These are phyloP conservation scores for Micromesistius poutassou DNA, from an alignment of 2,797 vertebrate species.

Conservation along the genomic window DNA sequence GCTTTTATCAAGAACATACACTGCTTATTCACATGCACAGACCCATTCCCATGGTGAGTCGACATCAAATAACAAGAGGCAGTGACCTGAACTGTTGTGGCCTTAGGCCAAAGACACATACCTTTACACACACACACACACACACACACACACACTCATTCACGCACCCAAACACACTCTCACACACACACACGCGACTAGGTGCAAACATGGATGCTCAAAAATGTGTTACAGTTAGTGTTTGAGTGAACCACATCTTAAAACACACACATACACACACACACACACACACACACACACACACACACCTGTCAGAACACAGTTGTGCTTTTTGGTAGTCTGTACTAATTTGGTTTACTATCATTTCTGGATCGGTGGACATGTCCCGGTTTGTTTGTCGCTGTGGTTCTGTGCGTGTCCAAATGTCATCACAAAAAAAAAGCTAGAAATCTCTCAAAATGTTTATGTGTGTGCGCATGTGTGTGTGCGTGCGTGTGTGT, in stretches of 20 bases:
- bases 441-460: neutral
- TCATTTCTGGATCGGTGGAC: conserved; percentile 68
- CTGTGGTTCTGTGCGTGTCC: conserved; percentile 31
- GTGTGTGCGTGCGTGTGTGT: neutral
- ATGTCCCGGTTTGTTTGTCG: conserved; percentile 52
- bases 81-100: conserved; percentile 65
- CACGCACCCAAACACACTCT: conserved; percentile 3
- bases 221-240: neutral
- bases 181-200: neutral
- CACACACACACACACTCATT: conserved; percentile 23
- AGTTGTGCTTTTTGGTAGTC: conserved; percentile 56
- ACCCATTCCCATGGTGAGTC: conserved; percentile 30
- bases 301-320: conserved; percentile 55
- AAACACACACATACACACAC: neutral
- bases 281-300: conserved; percentile 2
- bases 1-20: conserved; percentile 17
- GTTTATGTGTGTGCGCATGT: conserved; percentile 3
- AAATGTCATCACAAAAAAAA: neutral
- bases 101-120: conserved; percentile 54
- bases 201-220: neutral
- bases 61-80: conserved; percentile 62
- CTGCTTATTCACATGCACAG: conserved; percentile 17
- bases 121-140: conserved; percentile 20
- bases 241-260: neutral
- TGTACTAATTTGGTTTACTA: conserved; percentile 63